Percentiles rank a stretch among this genome's conserved stretches.
phyloP scores from a whole-genome alignment of 2,888 invertebrate species.

The Trachelus tabidus region DNA sequence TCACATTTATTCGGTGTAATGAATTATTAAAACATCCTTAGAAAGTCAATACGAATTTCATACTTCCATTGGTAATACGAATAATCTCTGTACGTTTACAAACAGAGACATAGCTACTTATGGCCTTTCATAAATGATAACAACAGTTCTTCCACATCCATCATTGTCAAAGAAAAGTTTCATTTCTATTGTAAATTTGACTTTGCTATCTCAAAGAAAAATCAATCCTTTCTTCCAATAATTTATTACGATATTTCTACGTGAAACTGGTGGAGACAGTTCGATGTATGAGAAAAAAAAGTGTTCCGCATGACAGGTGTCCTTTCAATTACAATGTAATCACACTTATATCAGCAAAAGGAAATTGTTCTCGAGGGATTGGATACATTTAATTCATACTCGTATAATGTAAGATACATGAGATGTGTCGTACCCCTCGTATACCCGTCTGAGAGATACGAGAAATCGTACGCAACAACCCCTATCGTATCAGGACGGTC shows the following conservation, averaged over 20 bases:
- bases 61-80: background rate
- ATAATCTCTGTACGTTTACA: background rate
- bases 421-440: constrained; percentile 25
- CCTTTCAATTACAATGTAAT: constrained; percentile 21
- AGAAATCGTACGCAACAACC: constrained; percentile 22
- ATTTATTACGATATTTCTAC: background rate
- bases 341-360: background rate
- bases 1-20: constrained; percentile 15
- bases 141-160: background rate
- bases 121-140: background rate
- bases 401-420: constrained; percentile 25
- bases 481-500: constrained; percentile 36
- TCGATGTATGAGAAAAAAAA: background rate
- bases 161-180: background rate
- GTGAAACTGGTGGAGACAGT: background rate
- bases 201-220: background rate
- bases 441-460: constrained; percentile 6
- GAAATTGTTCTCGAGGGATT: constrained; percentile 7
- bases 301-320: background rate
- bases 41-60: background rate
- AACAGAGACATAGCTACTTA: background rate
- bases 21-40: constrained; percentile 25
- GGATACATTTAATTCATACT: constrained; percentile 26
- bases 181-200: background rate
- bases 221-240: background rate